These are phyloP conservation scores for Cassiopea andromeda DNA, from an alignment of 30 jellyfish, hydroid and myxozoan genomes.

Conservation along the genomic window DNA sequence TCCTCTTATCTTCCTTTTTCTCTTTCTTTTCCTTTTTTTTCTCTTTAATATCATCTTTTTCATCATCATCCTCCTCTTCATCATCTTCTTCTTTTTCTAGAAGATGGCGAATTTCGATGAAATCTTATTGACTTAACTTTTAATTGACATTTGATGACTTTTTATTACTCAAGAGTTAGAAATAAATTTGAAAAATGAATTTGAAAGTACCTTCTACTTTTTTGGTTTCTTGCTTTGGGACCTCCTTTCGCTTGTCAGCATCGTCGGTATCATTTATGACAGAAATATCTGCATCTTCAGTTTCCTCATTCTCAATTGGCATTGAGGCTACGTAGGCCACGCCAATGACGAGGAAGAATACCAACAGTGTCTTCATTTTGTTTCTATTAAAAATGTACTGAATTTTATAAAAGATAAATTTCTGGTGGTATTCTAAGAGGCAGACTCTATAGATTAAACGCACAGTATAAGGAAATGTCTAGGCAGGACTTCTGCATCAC, in stretches of 20 bases:
- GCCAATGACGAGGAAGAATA: slow-evolving; percentile 58
- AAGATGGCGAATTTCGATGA: neutral
- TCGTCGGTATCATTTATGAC: slow-evolving; percentile 45
- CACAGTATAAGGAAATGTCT: too few relatives aligned
- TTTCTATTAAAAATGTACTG: too few relatives aligned
- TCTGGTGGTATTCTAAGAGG: too few relatives aligned
- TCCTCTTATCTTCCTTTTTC: too few relatives aligned
- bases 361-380: slow-evolving; percentile 38
- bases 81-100: neutral
- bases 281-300: slow-evolving; percentile 8
- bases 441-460: too few relatives aligned
- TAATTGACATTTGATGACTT: neutral
- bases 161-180: neutral
- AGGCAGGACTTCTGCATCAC: too few relatives aligned
- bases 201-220: neutral
- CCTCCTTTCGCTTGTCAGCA: slow-evolving; percentile 47
- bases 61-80: slow-evolving; percentile 9
- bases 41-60: neutral
- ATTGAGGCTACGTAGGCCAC: slow-evolving; percentile 25
- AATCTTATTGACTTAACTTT: too few relatives aligned
- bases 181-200: neutral
- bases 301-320: slow-evolving; percentile 59
- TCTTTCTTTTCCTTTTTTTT: too few relatives aligned
- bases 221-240: slow-evolving; percentile 12
- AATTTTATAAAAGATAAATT: too few relatives aligned